Evolutionary conservation across 2,113 vertebrate genomes (phyloP), one percentile per base, ranked within the genome.

Genomic region (Lichenostomus cassidix): DNA sequence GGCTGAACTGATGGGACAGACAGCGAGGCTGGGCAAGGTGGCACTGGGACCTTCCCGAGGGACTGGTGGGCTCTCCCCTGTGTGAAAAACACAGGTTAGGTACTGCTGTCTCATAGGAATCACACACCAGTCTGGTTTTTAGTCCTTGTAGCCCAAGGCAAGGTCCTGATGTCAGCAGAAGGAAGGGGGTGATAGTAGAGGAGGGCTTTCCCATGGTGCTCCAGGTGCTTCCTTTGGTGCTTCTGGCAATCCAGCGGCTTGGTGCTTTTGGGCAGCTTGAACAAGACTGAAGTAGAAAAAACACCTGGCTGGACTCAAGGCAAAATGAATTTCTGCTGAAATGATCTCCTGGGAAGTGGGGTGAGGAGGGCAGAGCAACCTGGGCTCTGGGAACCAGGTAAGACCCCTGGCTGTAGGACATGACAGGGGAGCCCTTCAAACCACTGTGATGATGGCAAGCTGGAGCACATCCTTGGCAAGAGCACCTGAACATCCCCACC

Each of bases 391-490:
- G 56, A 89, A 16, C 52, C 35, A n/a, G 37, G 33, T 67, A 56
- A 67, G 29, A 42, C 20, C 17, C 31, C 77, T 0, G 0, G 28
- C 49, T 14, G 0, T 33, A 22, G 64, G 47, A 65, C 3, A 4
- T 3, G 2, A 16, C 17, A 2, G 7, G 58, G 50, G 9, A 69
- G 37, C 79, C 47, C 70, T 68, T 49, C 52, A 37, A 58, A 39
- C 24, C 58, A 18, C 0, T 0, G 13, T 3, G 8, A 13, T 15
- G 28, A 44, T 13, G 33, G 42, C 1, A 2, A 87, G 62, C 21
- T 4, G 10, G 62, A 94, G 35, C 65, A 49, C 0, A 2, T 7
- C 18, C 19, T 59, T 67, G 83, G 23, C 8, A 3, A 27, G 23
- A 46, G 27, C 13, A 12, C 44, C 55, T 9, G 16, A 21, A 11